Conservation (phyloP, 64 coral and sea anemone species). For the Montipora foliosa region DNA sequence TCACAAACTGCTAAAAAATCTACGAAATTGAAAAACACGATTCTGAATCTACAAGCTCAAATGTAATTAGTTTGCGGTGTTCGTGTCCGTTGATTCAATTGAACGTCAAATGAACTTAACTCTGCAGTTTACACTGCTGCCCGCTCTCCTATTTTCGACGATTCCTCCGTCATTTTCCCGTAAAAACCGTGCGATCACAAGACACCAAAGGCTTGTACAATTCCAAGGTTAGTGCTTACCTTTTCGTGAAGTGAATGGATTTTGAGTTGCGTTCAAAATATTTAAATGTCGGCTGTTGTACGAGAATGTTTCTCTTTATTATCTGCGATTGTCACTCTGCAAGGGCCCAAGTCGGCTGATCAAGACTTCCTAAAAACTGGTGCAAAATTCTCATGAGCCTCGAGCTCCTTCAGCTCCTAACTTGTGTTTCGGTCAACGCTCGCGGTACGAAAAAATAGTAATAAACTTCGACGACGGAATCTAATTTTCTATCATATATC, state of each 20-base stretch:
- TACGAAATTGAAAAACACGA: neutral
- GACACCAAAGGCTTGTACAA: neutral
- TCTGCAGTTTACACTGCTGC: neutral
- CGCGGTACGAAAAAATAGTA: neutral
- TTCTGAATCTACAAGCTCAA: constrained; percentile 30
- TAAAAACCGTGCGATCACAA: neutral
- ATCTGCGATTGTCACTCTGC: neutral
- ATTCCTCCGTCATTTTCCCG: neutral
- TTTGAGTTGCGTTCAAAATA: neutral
- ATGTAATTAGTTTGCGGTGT: constrained; percentile 53
- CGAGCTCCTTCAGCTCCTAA: neutral
- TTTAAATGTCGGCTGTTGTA: neutral
- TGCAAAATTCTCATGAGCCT: too few species aligned
- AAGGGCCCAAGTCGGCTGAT: neutral
- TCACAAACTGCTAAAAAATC: neutral
- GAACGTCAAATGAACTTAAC: constrained; percentile 63
- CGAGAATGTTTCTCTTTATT: neutral
- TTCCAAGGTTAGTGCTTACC: constrained; percentile 23
- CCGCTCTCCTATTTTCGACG: neutral
- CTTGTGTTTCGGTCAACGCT: neutral
- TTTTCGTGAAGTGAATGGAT: neutral
- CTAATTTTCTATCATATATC: neutral
- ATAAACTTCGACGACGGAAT: neutral
- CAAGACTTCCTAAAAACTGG: neutral
- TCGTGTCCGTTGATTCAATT: constrained; percentile 46